A percentile compares a stretch with the other conserved stretches of the same genome.
phyloP scores from a whole-genome alignment of 2,113 vertebrate genomes.

The Suricata suricatta region DNA sequence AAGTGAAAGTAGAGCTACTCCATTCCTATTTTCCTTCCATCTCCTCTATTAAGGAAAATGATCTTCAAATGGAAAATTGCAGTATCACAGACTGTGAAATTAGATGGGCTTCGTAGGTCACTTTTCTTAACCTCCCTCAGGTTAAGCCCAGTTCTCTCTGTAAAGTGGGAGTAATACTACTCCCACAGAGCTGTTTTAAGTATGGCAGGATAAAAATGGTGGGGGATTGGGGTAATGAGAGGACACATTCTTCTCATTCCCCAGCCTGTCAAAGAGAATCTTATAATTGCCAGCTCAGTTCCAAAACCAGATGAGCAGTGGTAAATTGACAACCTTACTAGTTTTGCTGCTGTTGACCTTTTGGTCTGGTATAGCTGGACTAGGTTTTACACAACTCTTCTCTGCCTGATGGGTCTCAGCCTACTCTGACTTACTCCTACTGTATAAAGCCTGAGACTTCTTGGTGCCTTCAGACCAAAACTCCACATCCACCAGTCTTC shows the following conservation, averaged over 20 bases:
- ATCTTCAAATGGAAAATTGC: not conserved
- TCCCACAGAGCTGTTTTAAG: not conserved
- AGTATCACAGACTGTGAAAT: not conserved
- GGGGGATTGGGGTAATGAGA: not conserved
- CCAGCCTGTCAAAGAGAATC: slow-evolving; percentile 30
- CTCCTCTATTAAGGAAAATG: slow-evolving; percentile 6
- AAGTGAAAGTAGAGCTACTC: not conserved
- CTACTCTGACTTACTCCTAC: not conserved
- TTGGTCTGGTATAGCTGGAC: not conserved
- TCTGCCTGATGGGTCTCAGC: slow-evolving; percentile 26
- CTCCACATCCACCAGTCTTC: not conserved
- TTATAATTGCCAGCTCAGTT: slow-evolving; percentile 44
- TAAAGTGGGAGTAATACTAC: not conserved
- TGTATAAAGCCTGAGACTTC: not conserved
- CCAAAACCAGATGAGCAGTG: not conserved
- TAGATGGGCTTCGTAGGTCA: not conserved
- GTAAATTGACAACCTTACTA: slow-evolving; percentile 8
- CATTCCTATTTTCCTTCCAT: not conserved
- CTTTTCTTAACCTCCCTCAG: not conserved
- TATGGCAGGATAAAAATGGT: not conserved
- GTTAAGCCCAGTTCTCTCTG: not conserved
- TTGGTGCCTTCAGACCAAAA: not conserved
- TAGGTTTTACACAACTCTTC: not conserved
- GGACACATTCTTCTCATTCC: not conserved
- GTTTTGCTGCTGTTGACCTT: slow-evolving; percentile 26